These are phyloP conservation scores for Bicyclus anynana DNA, from an alignment of 1,140 invertebrate genomes.

Conservation along the genomic window DNA sequence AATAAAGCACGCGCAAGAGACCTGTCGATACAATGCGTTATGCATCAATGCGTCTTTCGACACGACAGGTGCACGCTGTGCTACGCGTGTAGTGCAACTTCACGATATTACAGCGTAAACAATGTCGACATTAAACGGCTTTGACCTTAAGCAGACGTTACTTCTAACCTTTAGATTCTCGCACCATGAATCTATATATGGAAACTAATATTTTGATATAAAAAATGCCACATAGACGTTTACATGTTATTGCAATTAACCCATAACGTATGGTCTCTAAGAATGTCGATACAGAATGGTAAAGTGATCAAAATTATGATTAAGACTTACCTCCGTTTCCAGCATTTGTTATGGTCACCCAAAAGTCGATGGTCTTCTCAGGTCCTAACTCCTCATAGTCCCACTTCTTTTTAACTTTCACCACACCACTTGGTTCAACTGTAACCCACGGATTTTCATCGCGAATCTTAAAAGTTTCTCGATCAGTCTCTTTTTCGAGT, in stretches of 20 bases:
- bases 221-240: background rate
- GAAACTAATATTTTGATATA: background rate
- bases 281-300: background rate
- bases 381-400: slow-evolving; percentile 97
- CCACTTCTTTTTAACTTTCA: slow-evolving; percentile 97
- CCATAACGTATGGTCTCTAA: too few relatives aligned
- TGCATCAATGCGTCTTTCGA: slow-evolving; percentile 52
- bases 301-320: background rate
- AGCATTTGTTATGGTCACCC: slow-evolving; percentile 95
- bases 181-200: background rate
- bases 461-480: slow-evolving; percentile 94
- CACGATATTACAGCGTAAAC: slow-evolving; percentile 5
- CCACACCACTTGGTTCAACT: slow-evolving; percentile 93
- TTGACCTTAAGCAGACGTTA: background rate
- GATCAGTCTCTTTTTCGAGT: slow-evolving; percentile 93
- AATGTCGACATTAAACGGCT: background rate
- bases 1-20: slow-evolving; percentile 8
- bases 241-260: background rate
- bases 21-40: slow-evolving; percentile 38
- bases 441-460: slow-evolving; percentile 96
- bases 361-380: slow-evolving; percentile 97
- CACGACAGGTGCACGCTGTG: slow-evolving; percentile 49
- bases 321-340: slow-evolving; percentile 87
- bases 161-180: slow-evolving; percentile 3
- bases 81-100: slow-evolving; percentile 22